Base-by-base conservation (phyloP, 1,140 invertebrate species). In the Maniola jurtina region DNA sequence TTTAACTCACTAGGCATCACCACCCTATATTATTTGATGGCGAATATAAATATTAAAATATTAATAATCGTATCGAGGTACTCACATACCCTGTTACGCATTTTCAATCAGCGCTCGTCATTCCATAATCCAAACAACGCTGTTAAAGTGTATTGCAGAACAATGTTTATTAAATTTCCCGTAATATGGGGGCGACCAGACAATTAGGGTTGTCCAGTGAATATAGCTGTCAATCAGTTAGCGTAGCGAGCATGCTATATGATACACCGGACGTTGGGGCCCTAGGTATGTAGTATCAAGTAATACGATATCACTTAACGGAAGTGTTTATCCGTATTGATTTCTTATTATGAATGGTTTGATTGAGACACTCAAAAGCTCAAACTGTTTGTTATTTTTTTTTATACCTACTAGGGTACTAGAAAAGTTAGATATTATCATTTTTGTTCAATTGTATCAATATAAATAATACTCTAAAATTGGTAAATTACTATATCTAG, bases 161-260 rank as follows among this genome's bases (percentile, higher is more conserved):
- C 73, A 66, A 74, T 84, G 84, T 85, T 84, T 84, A 88, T 86
- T 86, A 84, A 88, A 84, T 86, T 81, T 73, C 71, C 70, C 72
- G 71, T 84, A 84, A 83, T 81, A 80, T 62, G 76, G 77, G 85
- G 79, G 75, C 65, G 75, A 73, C 68, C 77, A 75, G 75, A 79
- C 76, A 76, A 83, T 87, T 86, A 84, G 80, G 84, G 84, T 77
- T 81, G 77, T 74, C 75, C 68, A 77, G 80, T 77, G 78, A 82
- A 79, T 80, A 79, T 72, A 73, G 72, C 78, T 77, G 84, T 87
- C 84, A 85, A 83, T 85, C 84, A 81, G 79, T 72, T 61, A 64
- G 66, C 69, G 73, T 65, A 70, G 72, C 63, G 47, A 52, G 71
- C 73, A 66, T 75, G 79, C 79, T 75, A 81, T 78, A 59, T 62